Evolutionary conservation across 2,113 vertebrate species (phyloP), one percentile per base, ranked within the genome.

Genomic region (Lophura nycthemera): DNA sequence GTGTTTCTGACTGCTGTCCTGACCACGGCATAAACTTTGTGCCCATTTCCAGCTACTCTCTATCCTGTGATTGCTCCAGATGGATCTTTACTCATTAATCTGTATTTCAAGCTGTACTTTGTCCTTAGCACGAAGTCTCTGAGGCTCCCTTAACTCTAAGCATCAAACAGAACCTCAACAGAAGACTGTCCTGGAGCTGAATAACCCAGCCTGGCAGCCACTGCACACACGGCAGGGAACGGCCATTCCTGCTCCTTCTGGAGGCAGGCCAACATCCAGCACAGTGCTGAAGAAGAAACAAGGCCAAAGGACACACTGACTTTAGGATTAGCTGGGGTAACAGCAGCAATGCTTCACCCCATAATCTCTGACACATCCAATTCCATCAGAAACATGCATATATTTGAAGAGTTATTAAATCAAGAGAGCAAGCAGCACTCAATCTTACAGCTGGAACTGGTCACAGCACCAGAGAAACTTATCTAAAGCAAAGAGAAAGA

Each of bases 381-480:
- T 6, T 34, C 67, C 6, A 30, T 10, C 34, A 60, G 16, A 56
- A 79, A 56, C 90, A 82, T 78, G 91, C 91, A 81, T 2, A 9
- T 3, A 6, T 6, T 15, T 24, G 15, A 56, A 36, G 47, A 13
- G 48, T 6, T 9, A 32, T 18, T 56, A 34, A 38, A 27, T 21
- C 15, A 36, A 16, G 81, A 63, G 69, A 79, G 73, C 72, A 88
- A 75, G 82, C 87, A 89, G 87, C 91, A 76, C 89, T 70, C 65
- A 14, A 6, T 20, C 21, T n/a, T 5, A 40, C 0, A 29, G 54
- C 43, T 86, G 63, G 86, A 77, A 85, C 47, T 69, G 65, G 48
- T 72, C 73, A 91, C 52, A 69, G 93, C 80, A 86, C 34, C 85
- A 90, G 76, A 85, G 74, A 20, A 81, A 67, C 29, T 87, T 24